Base-by-base conservation (phyloP, 2,888 invertebrate genomes). In the Dione vanillae region DNA sequence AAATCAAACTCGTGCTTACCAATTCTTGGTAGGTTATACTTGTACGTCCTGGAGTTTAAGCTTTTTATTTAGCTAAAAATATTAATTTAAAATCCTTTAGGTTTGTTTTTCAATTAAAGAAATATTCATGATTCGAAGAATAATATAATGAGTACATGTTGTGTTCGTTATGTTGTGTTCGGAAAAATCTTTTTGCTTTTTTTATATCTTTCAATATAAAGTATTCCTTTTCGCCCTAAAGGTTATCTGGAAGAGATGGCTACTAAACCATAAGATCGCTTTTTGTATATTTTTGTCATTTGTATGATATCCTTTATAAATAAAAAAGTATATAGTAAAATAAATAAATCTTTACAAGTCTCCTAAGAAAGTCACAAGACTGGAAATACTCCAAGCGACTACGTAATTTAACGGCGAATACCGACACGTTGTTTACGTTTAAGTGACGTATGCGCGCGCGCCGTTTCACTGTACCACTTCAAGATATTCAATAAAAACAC, bases 401-500 rank as follows among this genome's bases (percentile, higher is more conserved):
- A 68, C 73, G 71, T 71, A 68, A 71, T 51, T 49, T 52, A 58
- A 71, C 71, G 47, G 45, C 52, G 56, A 62, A 62, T 52, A 19
- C 67, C 40, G 43, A 37, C 52, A 45, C 62, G 54, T 51, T 67
- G 64, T 71, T 69, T 69, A 64, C 69, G 70, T 65, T 54, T 12
- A 19, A 19, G 59, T 70, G 73, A 73, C 73, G 67, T 59, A 43
- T 62, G 66, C 66, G 66, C 66, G 11, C 27, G 62, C 72, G 69
- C 37, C 37, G 49, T n/a, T 43, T 43, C 8, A 12, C 16, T 37
- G n/a, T 62, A 49, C 35, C 45, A 27, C 47, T 49, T 49, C n/a
- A 5, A 27, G n/a, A 8, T 27, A 20, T 43, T 45, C 27, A 7
- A 40, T 19, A 58, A 19, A 16, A 19, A 58, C 10, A 11, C 20